A percentile compares a stretch with the other conserved stretches of the same genome.
Conservation (phyloP, 2,888 invertebrate genomes). For the Drosophila anceps region DNA sequence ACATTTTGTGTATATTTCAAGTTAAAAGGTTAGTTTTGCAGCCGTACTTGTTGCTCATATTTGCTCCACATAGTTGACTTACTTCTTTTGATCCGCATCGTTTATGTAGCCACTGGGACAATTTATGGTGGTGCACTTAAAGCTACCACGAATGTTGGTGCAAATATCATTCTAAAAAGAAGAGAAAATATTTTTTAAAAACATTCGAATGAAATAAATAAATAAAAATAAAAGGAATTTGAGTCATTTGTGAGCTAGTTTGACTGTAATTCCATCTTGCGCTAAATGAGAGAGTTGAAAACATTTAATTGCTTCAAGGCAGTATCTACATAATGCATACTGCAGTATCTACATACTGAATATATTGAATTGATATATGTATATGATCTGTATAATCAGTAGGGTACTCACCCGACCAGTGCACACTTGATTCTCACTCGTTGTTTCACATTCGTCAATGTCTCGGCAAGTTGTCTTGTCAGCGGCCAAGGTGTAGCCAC, state of each 20-base stretch:
- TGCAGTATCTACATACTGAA: no score
- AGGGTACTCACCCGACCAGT: constrained; percentile 85
- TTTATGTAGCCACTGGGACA: constrained; percentile 94
- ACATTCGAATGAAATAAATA: not conserved
- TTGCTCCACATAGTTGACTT: constrained; percentile 75
- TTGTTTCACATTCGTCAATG: constrained; percentile 89
- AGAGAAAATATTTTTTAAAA: not conserved
- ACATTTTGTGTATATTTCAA: no score
- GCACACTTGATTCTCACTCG: constrained; percentile 84
- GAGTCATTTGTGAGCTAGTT: not conserved
- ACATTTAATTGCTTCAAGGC: no score
- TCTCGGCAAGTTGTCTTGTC: constrained; percentile 94
- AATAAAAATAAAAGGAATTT: not conserved
- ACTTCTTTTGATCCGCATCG: constrained; percentile 93
- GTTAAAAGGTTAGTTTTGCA: not conserved
- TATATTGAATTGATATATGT: no score
- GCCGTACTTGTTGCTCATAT: no score
- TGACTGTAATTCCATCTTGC: not conserved
- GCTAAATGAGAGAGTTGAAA: no score
- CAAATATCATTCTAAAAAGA: constrained; percentile 89
- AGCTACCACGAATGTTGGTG: constrained; percentile 95
- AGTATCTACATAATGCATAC: no score
- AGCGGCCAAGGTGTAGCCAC: constrained; percentile 90
- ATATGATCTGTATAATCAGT: not conserved
- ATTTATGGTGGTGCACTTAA: constrained; percentile 93